phyloP scores from a whole-genome alignment of 2,888 invertebrate genomes.

The Hermaeophaga mercurialis region DNA sequence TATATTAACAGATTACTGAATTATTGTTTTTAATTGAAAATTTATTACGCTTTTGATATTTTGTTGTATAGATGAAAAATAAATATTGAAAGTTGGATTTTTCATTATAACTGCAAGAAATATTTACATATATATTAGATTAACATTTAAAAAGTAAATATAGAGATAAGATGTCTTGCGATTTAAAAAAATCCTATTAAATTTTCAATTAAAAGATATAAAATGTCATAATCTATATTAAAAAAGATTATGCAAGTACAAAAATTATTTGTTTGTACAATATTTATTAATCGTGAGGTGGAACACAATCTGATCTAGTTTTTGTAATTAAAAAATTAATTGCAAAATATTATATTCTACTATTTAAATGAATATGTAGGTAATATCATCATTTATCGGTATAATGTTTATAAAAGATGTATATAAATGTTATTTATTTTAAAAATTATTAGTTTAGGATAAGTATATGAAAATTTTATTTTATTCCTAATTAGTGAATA shows the following conservation, averaged over 20 bases:
- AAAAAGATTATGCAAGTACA: constrained; percentile 22
- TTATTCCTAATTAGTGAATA: constrained; percentile 30
- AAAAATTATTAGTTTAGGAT: constrained; percentile 37
- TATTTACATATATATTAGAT: too few species aligned
- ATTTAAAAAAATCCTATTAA: neutral
- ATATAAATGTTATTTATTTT: constrained; percentile 47
- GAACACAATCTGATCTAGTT: constrained; percentile 27
- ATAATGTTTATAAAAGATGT: constrained; percentile 43
- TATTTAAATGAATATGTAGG: constrained; percentile 27
- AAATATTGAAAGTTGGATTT: neutral
- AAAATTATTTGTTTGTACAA: constrained; percentile 20
- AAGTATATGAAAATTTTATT: constrained; percentile 32
- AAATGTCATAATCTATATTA: constrained; percentile 6
- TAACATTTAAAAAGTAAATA: too few species aligned
- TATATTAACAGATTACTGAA: neutral
- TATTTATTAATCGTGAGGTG: constrained; percentile 10
- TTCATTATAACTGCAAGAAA: too few species aligned
- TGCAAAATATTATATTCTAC: constrained; percentile 24
- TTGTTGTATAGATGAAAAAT: neutral
- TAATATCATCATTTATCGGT: constrained; percentile 39
- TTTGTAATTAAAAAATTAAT: constrained; percentile 26
- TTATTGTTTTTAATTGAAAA: constrained; percentile 19
- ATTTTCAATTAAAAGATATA: constrained; percentile 1
- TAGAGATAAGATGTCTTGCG: too few species aligned
- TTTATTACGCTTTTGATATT: neutral